These are phyloP conservation scores for Chiroxiphia lanceolata DNA, from an alignment of 2,797 vertebrate genomes.

Conservation along the genomic window DNA sequence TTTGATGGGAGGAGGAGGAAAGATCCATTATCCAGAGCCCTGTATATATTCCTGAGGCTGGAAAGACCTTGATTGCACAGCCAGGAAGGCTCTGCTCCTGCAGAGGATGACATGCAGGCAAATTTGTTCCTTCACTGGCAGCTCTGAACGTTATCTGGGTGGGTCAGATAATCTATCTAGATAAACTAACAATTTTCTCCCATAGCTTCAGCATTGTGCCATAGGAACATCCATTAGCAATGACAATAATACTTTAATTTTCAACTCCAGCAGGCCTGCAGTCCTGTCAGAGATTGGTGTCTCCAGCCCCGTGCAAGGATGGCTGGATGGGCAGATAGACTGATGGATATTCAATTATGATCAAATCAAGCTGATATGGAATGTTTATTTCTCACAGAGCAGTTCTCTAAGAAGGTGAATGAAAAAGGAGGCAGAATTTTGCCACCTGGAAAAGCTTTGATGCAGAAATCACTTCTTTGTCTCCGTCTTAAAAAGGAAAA, in stretches of 20 bases:
- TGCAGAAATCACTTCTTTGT: background rate
- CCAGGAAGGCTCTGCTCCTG: background rate
- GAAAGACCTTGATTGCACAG: background rate
- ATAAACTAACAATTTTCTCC: background rate
- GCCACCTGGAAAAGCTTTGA: background rate
- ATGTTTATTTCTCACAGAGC: background rate
- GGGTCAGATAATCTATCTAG: background rate
- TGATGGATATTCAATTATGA: constrained; percentile 20
- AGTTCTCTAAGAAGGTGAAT: background rate
- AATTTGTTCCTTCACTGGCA: background rate
- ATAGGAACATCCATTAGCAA: background rate
- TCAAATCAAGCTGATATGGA: background rate
- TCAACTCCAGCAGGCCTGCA: background rate
- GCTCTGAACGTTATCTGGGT: background rate
- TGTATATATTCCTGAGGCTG: background rate
- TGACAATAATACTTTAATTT: constrained; percentile 11
- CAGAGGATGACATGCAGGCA: background rate
- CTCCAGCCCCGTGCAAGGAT: background rate
- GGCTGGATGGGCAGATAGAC: background rate
- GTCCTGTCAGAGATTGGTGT: background rate
- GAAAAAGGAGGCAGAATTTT: background rate
- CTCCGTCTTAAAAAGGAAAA: background rate
- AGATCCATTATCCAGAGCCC: background rate
- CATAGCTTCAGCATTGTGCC: background rate
- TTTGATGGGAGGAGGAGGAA: background rate